A percentile compares a stretch with the other conserved stretches of the same genome.
Conservation (phyloP, 2,888 invertebrate species). For the Mechanitis mazaeus region DNA sequence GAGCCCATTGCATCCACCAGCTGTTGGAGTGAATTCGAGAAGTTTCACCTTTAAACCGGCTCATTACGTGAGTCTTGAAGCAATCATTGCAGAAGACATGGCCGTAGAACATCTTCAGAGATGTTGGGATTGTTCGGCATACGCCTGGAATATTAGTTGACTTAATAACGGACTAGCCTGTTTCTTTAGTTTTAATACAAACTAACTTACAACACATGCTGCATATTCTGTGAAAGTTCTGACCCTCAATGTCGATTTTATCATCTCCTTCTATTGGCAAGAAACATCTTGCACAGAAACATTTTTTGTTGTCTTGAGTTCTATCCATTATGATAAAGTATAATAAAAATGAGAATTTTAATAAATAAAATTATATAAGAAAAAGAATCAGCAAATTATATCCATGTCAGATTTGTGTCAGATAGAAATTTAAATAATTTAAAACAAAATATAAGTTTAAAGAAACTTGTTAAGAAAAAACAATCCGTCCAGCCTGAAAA, state of each 20-base stretch:
- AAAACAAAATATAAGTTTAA: constrained; percentile 32
- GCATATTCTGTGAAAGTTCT: constrained; percentile 61
- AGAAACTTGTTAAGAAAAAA: background rate
- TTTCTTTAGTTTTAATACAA: background rate
- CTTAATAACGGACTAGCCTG: background rate
- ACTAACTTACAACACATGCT: constrained; percentile 63
- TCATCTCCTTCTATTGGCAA: constrained; percentile 55
- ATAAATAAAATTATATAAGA: constrained; percentile 9
- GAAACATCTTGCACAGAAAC: constrained; percentile 66
- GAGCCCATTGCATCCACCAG: constrained; percentile 68
- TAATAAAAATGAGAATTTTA: constrained; percentile 17
- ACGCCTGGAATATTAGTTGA: constrained; percentile 41
- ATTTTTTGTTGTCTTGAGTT: constrained; percentile 56
- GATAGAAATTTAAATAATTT: constrained; percentile 33
- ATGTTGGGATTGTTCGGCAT: constrained; percentile 56
- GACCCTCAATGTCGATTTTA: constrained; percentile 59
- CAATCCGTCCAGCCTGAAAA: background rate
- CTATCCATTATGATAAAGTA: constrained; percentile 45
- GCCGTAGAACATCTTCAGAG: constrained; percentile 66
- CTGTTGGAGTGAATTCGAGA: constrained; percentile 51
- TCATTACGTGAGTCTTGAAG: constrained; percentile 60
- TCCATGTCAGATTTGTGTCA: constrained; percentile 46
- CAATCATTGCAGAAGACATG: constrained; percentile 68
- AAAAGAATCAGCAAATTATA: constrained; percentile 46
- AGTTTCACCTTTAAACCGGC: constrained; percentile 49